These are phyloP conservation scores for Leptopilina boulardi DNA, from an alignment of 1,140 invertebrate genomes.

Conservation along the genomic window DNA sequence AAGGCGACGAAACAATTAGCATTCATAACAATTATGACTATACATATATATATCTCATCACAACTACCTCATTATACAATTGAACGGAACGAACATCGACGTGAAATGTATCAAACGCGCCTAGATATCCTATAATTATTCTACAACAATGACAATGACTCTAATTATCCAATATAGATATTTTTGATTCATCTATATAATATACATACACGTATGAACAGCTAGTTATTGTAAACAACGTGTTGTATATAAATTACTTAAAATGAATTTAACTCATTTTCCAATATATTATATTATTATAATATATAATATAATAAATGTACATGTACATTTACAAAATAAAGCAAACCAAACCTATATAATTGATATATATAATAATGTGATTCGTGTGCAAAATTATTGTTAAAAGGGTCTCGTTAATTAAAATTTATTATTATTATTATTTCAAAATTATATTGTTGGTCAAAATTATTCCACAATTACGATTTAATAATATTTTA, in stretches of 20 bases:
- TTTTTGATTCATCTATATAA: background rate
- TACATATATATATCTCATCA: background rate
- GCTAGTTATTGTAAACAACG: too few species aligned
- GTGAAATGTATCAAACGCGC: slow-evolving; percentile 19
- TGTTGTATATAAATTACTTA: background rate
- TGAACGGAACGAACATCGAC: background rate
- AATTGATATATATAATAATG: too few species aligned
- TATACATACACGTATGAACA: background rate
- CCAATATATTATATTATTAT: too few species aligned
- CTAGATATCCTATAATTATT: slow-evolving; percentile 26
- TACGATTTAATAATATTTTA: too few species aligned
- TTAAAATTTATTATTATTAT: too few species aligned
- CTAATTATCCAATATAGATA: slow-evolving; percentile 13
- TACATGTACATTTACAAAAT: too few species aligned
- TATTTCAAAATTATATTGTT: too few species aligned
- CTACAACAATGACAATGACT: slow-evolving; percentile 10
- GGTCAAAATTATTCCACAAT: too few species aligned
- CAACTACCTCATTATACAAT: slow-evolving; percentile 13
- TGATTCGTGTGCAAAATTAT: too few species aligned
- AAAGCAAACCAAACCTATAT: background rate
- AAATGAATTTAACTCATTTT: background rate
- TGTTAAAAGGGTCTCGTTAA: too few species aligned
- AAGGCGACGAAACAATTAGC: slow-evolving; percentile 28
- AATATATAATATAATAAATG: too few species aligned
- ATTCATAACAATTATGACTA: slow-evolving; percentile 27